Evolutionary conservation across 2,113 vertebrate species (phyloP).

Genomic region (Terrapene triunguis): DNA sequence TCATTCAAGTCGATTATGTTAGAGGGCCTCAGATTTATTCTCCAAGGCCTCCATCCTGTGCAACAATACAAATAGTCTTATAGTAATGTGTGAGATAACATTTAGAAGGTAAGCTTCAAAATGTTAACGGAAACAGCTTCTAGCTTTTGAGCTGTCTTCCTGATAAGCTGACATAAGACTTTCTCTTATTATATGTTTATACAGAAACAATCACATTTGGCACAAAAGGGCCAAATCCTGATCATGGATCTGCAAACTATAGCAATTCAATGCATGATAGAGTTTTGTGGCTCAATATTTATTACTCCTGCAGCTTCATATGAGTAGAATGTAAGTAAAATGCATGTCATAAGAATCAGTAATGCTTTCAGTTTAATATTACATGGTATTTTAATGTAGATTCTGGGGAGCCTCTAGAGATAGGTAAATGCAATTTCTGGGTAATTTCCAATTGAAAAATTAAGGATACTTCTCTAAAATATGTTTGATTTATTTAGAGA

Average conservation of each 20-base stretch:
- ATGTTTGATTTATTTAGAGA: not conserved
- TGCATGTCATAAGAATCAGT: not conserved
- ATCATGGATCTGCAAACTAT: not conserved
- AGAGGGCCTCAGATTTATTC: not conserved
- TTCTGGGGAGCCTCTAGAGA: not conserved
- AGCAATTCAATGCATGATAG: not conserved
- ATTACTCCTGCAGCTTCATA: not conserved
- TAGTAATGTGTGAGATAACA: not conserved
- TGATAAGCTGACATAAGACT: too few relatives aligned
- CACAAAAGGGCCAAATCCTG: rapidly evolving
- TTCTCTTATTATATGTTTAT: not conserved
- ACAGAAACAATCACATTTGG: not conserved
- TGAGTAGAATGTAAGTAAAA: not conserved
- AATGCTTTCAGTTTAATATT: not conserved
- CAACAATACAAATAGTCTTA: not conserved
- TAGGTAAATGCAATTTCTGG: not conserved
- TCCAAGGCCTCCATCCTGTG: not conserved
- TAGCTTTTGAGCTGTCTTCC: too few relatives aligned
- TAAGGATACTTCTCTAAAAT: not conserved
- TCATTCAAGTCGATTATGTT: not conserved
- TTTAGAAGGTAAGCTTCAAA: not conserved
- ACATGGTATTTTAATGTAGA: not conserved
- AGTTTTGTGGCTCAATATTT: not conserved
- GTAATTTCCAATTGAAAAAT: not conserved
- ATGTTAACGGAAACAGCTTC: too few relatives aligned